phyloP scores from a whole-genome alignment of 2,888 invertebrate species.

The Autographa gamma region DNA sequence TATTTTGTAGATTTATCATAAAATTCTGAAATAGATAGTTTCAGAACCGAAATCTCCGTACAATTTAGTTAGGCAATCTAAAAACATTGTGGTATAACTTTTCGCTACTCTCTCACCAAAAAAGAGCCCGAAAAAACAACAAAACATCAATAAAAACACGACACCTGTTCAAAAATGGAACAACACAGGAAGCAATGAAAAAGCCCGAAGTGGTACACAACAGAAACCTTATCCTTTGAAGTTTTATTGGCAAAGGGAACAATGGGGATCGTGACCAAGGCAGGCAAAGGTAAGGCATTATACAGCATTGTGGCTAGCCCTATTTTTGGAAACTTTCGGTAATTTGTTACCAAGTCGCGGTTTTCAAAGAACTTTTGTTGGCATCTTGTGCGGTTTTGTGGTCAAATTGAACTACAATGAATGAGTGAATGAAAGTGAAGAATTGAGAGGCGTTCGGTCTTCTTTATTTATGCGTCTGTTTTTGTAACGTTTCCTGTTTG shows the following conservation, averaged over 20 bases:
- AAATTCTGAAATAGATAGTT: background rate
- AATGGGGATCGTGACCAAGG: constrained; percentile 72
- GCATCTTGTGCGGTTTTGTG: constrained; percentile 18
- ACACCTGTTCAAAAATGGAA: constrained; percentile 49
- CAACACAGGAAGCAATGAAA: constrained; percentile 57
- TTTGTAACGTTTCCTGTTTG: background rate
- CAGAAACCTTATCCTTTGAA: constrained; percentile 66
- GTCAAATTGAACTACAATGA: constrained; percentile 31
- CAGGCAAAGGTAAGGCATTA: constrained; percentile 60
- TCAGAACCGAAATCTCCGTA: background rate
- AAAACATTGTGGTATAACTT: background rate
- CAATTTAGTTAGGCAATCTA: background rate
- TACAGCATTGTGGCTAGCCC: constrained; percentile 50
- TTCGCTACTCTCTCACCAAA: constrained; percentile 19
- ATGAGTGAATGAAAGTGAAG: constrained; percentile 39
- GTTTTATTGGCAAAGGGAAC: constrained; percentile 73
- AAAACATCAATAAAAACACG: constrained; percentile 34
- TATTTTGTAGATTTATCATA: background rate
- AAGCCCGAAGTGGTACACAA: constrained; percentile 53
- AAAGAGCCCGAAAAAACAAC: constrained; percentile 19
- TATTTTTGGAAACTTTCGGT: constrained; percentile 58
- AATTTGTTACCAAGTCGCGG: constrained; percentile 43
- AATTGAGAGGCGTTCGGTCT: constrained; percentile 12
- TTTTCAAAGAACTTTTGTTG: constrained; percentile 44
- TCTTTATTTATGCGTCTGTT: background rate